Base-by-base conservation (phyloP, 2,888 invertebrate species). In the Pyrrhia umbra region DNA sequence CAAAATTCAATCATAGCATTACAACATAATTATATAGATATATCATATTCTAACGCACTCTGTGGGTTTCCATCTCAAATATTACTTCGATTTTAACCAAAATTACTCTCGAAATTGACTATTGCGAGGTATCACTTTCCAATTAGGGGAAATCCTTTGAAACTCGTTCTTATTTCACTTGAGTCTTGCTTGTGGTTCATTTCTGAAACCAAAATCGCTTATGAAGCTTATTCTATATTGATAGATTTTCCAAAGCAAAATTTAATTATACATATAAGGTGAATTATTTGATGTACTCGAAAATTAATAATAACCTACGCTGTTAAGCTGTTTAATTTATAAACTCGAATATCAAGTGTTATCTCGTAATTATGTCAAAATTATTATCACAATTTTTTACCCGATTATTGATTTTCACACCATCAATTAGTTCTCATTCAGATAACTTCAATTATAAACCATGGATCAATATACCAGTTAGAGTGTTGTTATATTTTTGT, bases 61-160 rank as follows among this genome's bases (percentile, higher is more conserved):
- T 6, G 5, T 16, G 15, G 37, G 20, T 50, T 58, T 10, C 40
- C 23, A 20, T 50, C n/a, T 52, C 20, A 56, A 70, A 59, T 65
- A 59, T 59, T 43, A 27, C 27, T 49, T 49, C 25, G 50, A 51
- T 55, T 51, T 23, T 21, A 55, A 37, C 45, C 37, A 20, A 55
- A 18, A 39, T 59, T 70, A 42, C 51, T 52, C n/a, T 56, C 43
- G 16, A 59, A 70, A 61, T 52, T 61, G 46, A 52, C 23, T 55
- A 39, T 42, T 21, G 9, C 21, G 16, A n/a, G 42, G 25, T 43
- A 37, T 57, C 57, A 62, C 58, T 72, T 72, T 58, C 58, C 73
- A 72, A 72, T 73, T 72, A 62, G 20, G 18, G 13, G 10, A 47
- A 57, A 60, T 46, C 73, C 60, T 73, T 74, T 61, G 69, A 65